Percentiles rank a stretch among this genome's conserved stretches.
Conservation (phyloP, 2,797 vertebrate species). For the Chromis chromis region DNA sequence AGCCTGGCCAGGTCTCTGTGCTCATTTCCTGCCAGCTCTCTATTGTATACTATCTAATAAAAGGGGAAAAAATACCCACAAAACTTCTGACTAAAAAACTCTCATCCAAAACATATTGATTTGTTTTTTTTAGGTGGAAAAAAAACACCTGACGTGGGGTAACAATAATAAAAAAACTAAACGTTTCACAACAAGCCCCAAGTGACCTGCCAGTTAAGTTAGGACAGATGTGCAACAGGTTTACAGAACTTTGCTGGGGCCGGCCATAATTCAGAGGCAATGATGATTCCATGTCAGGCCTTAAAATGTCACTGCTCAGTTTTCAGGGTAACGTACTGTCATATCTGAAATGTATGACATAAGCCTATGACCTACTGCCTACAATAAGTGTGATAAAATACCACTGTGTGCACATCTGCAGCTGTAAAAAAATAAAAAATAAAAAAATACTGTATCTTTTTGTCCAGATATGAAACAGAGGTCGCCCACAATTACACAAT, state of each 20-base stretch:
- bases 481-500: neutral
- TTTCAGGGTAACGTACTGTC: conserved; percentile 47
- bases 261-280: conserved; percentile 45
- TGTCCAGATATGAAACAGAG: conserved; percentile 4
- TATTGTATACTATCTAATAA: conserved; percentile 17
- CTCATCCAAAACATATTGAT: conserved; percentile 29
- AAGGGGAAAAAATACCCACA: conserved; percentile 5
- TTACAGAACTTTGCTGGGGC: conserved; percentile 39
- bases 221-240: conserved; percentile 56
- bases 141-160: conserved; percentile 26
- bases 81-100: conserved; percentile 11
- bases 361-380: conserved; percentile 47
- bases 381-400: conserved; percentile 28
- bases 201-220: conserved; percentile 48
- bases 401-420: conserved; percentile 1
- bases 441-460: conserved; percentile 12
- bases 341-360: conserved; percentile 43
- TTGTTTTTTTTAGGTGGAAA: conserved; percentile 2
- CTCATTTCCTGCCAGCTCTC: conserved; percentile 51
- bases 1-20: conserved; percentile 26
- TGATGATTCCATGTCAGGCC: conserved; percentile 54
- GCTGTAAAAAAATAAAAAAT: neutral
- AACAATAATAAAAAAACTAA: conserved; percentile 28
- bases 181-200: conserved; percentile 33
- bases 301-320: conserved; percentile 61